Conservation (phyloP, 2,888 invertebrate genomes). For the Drosophila macrospina region DNA sequence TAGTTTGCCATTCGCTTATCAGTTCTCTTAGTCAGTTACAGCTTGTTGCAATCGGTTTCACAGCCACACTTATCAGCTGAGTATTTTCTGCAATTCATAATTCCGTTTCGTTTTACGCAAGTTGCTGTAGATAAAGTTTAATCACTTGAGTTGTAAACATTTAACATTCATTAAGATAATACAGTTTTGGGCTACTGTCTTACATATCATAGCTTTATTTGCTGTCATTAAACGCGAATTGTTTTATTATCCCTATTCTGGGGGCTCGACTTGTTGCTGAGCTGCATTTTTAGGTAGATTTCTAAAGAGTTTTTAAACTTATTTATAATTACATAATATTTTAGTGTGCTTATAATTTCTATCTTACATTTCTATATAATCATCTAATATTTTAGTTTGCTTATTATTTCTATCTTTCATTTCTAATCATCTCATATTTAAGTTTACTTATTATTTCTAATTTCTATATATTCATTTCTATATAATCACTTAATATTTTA, state of each 20-base stretch:
- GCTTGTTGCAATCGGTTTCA: background rate
- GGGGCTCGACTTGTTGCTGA: conserved; percentile 21
- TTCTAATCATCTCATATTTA: too few species aligned
- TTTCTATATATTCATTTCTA: too few species aligned
- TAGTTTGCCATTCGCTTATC: conserved; percentile 4
- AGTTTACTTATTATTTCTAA: too few species aligned
- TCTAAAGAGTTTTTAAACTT: too few species aligned
- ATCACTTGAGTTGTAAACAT: conserved; percentile 6
- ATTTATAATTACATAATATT: too few species aligned
- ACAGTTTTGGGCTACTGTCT: conserved; percentile 13
- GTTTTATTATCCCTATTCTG: background rate
- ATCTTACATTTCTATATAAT: too few species aligned
- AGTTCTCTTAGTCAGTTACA: background rate
- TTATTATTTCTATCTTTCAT: too few species aligned
- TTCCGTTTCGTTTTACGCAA: conserved; percentile 9
- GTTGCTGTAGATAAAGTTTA: background rate
- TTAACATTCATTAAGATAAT: conserved; percentile 7
- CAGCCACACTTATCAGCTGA: background rate
- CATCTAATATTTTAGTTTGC: too few species aligned
- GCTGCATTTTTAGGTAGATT: too few species aligned
- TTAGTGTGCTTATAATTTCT: too few species aligned
- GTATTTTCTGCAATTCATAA: conserved; percentile 6
- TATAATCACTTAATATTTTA: too few species aligned
- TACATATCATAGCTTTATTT: background rate
- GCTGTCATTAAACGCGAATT: conserved; percentile 2